Base-by-base conservation (phyloP, 1,140 invertebrate genomes). In the Campoletis sonorensis region DNA sequence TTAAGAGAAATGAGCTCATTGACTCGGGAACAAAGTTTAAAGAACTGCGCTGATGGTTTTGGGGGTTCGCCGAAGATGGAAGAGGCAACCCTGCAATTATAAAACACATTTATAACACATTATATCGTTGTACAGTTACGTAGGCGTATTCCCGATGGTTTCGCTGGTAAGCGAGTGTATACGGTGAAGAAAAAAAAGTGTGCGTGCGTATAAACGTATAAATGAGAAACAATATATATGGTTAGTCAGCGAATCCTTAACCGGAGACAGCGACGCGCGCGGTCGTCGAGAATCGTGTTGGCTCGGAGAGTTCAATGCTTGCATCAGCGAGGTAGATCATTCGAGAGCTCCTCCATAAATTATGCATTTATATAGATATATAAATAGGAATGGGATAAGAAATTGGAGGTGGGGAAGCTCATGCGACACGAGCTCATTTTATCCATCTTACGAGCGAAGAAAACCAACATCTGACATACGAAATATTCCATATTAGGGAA, bases 231-330 rank as follows among this genome's bases (percentile, higher is more conserved):
- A n/a, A 54, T 54, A 54, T 54, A 18, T 18, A 54, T 54, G 2
- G 61, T 26, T 64, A 64, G n/a, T 64, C 21, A 26, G 79, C 68
- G 82, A 87, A 86, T 87, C 85, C 82, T 85, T 86, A 85, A 85
- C 82, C 81, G 85, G 85, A 64, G 61, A 64, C 61, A 64, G 23
- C 61, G n/a, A n/a, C n/a, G n/a, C n/a, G n/a, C n/a, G n/a, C n/a
- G 61, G 61, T 64, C 61, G 61, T 64, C 61, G 83, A 64, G 21
- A 15, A n/a, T 13, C 23, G 23, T 64, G 61, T 83, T 81, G 80
- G 51, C 37, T 54, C 64, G 79, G 86, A 84, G 87, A 88, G 87
- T 88, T 88, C 86, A 88, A 88, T 85, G 87, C 86, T 87, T 88
- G 87, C 84, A 85, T 82, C 84, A 84, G 84, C 80, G 68, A 80